A percentile compares a stretch with the other conserved stretches of the same genome.
Evolutionary conservation across 2,797 vertebrate genomes (phyloP).

Genomic region (Neostethus bicornis): DNA sequence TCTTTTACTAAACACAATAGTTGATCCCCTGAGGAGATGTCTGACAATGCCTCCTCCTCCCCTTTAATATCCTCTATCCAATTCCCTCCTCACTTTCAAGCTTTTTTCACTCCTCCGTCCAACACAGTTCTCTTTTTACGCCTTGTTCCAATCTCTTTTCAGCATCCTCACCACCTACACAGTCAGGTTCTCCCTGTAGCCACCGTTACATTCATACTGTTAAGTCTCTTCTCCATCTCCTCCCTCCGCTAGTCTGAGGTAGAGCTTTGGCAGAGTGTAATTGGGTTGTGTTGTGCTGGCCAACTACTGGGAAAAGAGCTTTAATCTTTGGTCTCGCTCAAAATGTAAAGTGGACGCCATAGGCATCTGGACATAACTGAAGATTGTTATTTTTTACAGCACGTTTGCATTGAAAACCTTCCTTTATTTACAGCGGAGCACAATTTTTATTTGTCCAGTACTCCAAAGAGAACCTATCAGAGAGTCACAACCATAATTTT

Average conservation of each 20-base stretch:
- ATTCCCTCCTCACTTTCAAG: slow-evolving; percentile 34
- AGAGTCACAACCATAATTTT: no score
- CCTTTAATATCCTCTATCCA: slow-evolving; percentile 59
- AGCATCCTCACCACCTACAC: slow-evolving; percentile 7
- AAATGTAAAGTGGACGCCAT: slow-evolving; percentile 74
- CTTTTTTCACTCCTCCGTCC: slow-evolving; percentile 35
- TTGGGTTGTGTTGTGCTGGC: slow-evolving; percentile 72
- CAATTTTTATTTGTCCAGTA: no score
- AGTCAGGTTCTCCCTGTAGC: slow-evolving; percentile 6
- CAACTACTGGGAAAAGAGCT: slow-evolving; percentile 67
- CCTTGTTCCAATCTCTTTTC: slow-evolving; percentile 21
- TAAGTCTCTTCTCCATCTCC: slow-evolving; percentile 19
- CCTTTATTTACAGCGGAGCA: no score
- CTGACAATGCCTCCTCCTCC: slow-evolving; percentile 54
- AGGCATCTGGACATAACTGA: slow-evolving; percentile 53
- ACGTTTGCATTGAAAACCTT: slow-evolving; percentile 35
- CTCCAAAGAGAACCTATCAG: no score
- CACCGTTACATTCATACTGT: slow-evolving; percentile 31
- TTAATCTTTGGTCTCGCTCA: slow-evolving; percentile 81
- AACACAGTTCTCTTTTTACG: slow-evolving; percentile 13
- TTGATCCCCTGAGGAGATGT: slow-evolving; percentile 37
- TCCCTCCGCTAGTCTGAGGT: slow-evolving; percentile 32
- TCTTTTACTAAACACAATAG: slow-evolving; percentile 28
- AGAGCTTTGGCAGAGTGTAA: slow-evolving; percentile 71
- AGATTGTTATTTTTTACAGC: slow-evolving; percentile 48